phyloP scores from a whole-genome alignment of 2,797 vertebrate species.

The Halcyon chelicuti region DNA sequence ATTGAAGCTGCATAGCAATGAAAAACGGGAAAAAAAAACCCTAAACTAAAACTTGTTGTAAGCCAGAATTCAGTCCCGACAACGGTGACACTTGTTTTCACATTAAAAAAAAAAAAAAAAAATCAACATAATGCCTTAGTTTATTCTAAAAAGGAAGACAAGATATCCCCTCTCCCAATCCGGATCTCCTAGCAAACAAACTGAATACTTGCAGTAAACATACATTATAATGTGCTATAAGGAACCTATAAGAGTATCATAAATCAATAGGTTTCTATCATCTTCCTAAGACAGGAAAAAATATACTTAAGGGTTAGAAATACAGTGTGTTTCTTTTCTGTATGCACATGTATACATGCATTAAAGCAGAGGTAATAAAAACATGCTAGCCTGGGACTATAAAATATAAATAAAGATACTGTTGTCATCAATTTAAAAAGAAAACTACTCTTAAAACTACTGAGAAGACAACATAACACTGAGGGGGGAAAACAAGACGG shows the following conservation, averaged over 20 bases:
- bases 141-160: background rate
- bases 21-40: background rate
- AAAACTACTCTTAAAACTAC: background rate
- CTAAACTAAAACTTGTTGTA: background rate
- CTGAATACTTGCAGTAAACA: background rate
- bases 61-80: background rate
- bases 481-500: background rate
- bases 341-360: accelerated
- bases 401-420: background rate
- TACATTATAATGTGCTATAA: background rate
- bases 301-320: background rate
- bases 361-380: conserved; percentile 24
- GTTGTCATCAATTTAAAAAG: background rate
- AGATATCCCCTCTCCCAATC: background rate
- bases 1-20: background rate
- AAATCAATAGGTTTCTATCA: background rate
- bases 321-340: background rate
- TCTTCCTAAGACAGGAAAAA: background rate
- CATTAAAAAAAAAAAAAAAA: background rate
- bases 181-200: background rate
- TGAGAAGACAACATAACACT: background rate
- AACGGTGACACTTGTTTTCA: background rate
- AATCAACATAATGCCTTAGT: background rate
- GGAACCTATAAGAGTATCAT: background rate
- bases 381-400: background rate